Evolutionary conservation across 2,888 invertebrate genomes (phyloP), one percentile per base, ranked within the genome.

Genomic region (Hydriomena furcata): DNA sequence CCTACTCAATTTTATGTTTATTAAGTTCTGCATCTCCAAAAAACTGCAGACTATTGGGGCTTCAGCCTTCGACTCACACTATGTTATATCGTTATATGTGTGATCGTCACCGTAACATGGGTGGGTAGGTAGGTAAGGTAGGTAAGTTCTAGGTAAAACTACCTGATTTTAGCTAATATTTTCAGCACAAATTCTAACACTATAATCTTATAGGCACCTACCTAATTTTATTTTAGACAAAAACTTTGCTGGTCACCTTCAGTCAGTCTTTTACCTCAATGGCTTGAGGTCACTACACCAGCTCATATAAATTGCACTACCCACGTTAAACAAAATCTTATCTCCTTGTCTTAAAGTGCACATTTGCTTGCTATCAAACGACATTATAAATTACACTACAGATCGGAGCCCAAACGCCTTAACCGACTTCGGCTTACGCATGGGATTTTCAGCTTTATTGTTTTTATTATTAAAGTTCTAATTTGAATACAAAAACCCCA

Each of bases 361-460:
- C 30, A 60, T 55, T 65, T 7, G 58, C 32, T 44, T 52, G 49
- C 25, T 21, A 11, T 44, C 36, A 23, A 49, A 41, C 42, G 53
- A 60, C 63, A 71, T 76, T 76, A 76, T 79, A 80, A 81, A 81
- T 82, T 80, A 81, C 72, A 67, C 67, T 64, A 61, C 48, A 52
- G 38, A 31, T 0, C 25, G 60, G 53, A 52, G 13, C 1, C 8
- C 38, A 41, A 55, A 61, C 24, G 66, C 49, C 60, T n/a, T 64
- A 82, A 73, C 60, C 47, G 7, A 59, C 58, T 13, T 24, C 7
- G 0, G 8, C 21, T 17, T 17, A 7, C 47, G 28, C 7, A 24
- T 35, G 21, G 1, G 8, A 40, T n/a, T 65, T 62, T 59, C 3
- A 47, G 56, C 71, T 55, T 59, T 73, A 61, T 0, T n/a, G 0